Evolutionary conservation across 2,113 vertebrate genomes (phyloP).

Genomic region (Mustela nigripes): DNA sequence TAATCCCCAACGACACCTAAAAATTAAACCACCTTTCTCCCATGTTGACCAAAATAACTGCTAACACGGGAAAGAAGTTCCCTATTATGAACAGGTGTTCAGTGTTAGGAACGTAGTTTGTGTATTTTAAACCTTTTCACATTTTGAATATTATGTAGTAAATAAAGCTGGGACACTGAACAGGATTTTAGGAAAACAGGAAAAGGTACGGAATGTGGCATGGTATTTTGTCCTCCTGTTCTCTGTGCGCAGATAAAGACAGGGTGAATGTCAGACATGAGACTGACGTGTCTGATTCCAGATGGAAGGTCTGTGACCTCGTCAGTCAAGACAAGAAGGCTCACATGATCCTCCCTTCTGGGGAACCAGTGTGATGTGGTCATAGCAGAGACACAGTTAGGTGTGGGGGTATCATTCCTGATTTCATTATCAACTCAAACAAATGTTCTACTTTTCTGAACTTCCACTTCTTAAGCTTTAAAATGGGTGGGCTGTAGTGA

Average conservation of each 20-base stretch:
- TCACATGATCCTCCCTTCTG: accelerated
- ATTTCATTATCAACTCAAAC: not conserved
- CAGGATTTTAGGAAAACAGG: not conserved
- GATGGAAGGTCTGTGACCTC: not conserved
- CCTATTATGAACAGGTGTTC: not conserved
- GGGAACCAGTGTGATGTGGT: not conserved
- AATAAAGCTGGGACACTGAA: not conserved
- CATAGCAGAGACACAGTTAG: not conserved
- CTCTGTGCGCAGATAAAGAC: not conserved
- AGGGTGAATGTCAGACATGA: not conserved
- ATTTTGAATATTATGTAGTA: not conserved
- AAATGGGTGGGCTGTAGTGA: not conserved
- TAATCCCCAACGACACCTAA: not conserved
- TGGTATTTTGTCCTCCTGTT: not conserved
- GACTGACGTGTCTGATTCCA: not conserved
- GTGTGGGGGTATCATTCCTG: not conserved
- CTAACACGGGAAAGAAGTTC: not conserved
- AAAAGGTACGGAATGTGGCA: not conserved
- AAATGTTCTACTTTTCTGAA: not conserved
- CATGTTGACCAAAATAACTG: not conserved
- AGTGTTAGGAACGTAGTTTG: not conserved
- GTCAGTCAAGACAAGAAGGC: not conserved
- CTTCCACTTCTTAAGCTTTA: not conserved
- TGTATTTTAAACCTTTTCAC: not conserved
- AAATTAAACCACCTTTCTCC: slow-evolving; percentile 11